phyloP scores from a whole-genome alignment of 2,888 invertebrate species.

The Nephrotoma flavescens region DNA sequence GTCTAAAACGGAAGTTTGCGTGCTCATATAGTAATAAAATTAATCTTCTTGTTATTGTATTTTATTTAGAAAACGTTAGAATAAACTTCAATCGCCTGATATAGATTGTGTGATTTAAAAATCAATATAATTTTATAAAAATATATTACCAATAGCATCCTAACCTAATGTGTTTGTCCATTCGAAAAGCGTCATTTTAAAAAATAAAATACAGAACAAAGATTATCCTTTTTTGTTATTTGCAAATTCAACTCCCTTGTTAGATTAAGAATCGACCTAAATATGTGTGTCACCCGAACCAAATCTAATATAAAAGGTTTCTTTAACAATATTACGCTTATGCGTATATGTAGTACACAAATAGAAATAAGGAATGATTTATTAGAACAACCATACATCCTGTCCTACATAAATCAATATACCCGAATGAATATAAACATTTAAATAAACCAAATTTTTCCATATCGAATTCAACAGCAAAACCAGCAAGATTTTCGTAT shows the following conservation, averaged over 20 bases:
- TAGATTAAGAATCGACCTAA: background rate
- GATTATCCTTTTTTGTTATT: background rate
- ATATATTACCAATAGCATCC: too few relatives aligned
- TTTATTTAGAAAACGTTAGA: too few relatives aligned
- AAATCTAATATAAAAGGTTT: background rate
- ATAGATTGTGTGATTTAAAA: too few relatives aligned
- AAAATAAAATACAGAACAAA: background rate
- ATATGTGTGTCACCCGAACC: background rate
- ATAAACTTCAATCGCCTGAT: too few relatives aligned
- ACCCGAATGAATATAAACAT: background rate
- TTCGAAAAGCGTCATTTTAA: too few relatives aligned
- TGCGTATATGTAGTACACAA: background rate
- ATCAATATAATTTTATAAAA: too few relatives aligned
- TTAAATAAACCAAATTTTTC: background rate
- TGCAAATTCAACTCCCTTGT: background rate
- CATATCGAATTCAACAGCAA: background rate
- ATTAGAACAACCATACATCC: background rate
- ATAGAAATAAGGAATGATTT: background rate
- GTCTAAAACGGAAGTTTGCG: too few relatives aligned
- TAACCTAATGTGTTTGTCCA: too few relatives aligned
- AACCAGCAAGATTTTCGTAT: background rate
- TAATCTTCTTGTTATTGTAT: too few relatives aligned
- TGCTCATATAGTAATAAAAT: too few relatives aligned
- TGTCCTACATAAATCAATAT: background rate
- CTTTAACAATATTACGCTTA: background rate